Evolutionary conservation across 2,888 invertebrate genomes (phyloP).

Genomic region (Tipula helvola): DNA sequence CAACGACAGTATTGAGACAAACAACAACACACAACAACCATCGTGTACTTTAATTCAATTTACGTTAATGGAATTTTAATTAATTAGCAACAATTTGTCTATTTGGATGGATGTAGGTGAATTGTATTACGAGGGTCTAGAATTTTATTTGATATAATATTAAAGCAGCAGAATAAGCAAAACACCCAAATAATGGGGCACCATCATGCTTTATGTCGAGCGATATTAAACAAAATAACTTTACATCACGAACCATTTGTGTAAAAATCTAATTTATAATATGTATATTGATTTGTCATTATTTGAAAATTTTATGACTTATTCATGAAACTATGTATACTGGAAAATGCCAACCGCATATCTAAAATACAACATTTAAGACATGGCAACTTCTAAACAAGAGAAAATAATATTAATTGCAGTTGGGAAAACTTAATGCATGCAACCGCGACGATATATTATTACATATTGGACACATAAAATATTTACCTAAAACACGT

Average conservation of each 20-base stretch:
- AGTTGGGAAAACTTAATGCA: not conserved
- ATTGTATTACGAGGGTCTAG: too few species aligned
- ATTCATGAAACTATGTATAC: not conserved
- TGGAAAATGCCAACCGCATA: not conserved
- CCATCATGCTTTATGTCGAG: too few species aligned
- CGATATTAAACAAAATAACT: too few species aligned
- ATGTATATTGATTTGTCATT: not conserved
- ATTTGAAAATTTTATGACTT: not conserved
- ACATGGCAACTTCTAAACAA: not conserved
- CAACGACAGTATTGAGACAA: not conserved
- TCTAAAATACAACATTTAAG: not conserved
- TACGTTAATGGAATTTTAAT: not conserved
- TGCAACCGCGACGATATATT: not conserved
- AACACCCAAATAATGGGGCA: too few species aligned
- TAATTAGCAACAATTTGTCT: not conserved
- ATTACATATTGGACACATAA: not conserved
- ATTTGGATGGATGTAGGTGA: not conserved
- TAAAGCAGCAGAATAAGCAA: too few species aligned
- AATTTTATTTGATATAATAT: too few species aligned
- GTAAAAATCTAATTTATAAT: too few species aligned
- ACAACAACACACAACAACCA: not conserved
- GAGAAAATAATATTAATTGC: not conserved
- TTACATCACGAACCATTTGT: too few species aligned
- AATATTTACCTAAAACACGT: not conserved
- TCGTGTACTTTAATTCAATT: not conserved